phyloP scores from a whole-genome alignment of 2,888 invertebrate species.

The Cerastis rubricosa region DNA sequence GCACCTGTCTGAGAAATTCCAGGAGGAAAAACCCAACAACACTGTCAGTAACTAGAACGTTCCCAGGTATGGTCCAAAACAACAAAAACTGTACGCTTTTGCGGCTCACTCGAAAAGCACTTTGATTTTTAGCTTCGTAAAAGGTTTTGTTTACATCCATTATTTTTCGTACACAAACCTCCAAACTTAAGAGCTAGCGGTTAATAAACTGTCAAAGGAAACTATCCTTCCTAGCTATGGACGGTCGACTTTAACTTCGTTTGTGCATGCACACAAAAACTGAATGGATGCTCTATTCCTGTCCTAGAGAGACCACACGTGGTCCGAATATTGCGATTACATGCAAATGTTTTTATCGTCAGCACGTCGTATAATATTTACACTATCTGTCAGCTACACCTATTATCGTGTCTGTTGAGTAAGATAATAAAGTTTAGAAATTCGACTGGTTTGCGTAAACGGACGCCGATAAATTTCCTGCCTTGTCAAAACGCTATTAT shows the following conservation, averaged over 20 bases:
- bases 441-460: constrained; percentile 15
- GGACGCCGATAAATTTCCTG: constrained; percentile 23
- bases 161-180: too few species aligned
- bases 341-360: constrained; percentile 33
- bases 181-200: too few species aligned
- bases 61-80: too few species aligned
- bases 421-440: constrained; percentile 41
- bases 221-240: neutral
- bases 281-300: constrained; percentile 39
- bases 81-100: too few species aligned
- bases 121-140: too few species aligned
- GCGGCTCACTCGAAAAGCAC: too few species aligned
- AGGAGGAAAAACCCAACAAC: neutral
- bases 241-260: neutral
- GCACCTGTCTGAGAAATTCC: neutral
- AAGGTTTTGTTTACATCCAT: too few species aligned
- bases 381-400: constrained; percentile 19
- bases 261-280: constrained; percentile 5
- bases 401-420: constrained; percentile 28
- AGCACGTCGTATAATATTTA: constrained; percentile 43
- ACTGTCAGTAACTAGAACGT: neutral
- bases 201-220: neutral
- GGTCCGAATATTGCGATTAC: constrained; percentile 31
- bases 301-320: constrained; percentile 8
- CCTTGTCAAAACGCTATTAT: constrained; percentile 17